Percentiles rank a stretch among this genome's conserved stretches.
Evolutionary conservation across 1,140 invertebrate species (phyloP).

Genomic region (Diabrotica virgifera): DNA sequence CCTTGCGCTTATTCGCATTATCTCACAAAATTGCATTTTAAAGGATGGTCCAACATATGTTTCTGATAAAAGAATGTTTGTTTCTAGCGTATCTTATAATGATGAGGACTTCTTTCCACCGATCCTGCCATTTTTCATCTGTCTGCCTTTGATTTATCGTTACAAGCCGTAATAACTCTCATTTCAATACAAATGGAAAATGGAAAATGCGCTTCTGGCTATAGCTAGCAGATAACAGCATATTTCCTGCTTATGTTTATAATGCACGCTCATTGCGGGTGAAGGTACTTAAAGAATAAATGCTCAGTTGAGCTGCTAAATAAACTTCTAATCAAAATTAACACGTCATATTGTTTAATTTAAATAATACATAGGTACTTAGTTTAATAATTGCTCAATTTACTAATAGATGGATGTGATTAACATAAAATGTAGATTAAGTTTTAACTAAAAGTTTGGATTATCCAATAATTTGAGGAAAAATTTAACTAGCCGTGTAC

Average conservation of each 20-base stretch:
- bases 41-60: constrained; percentile 43
- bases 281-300: no score
- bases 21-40: constrained; percentile 47
- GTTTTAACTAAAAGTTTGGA: no score
- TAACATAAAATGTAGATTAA: no score
- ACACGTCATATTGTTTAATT: no score
- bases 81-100: constrained; percentile 29
- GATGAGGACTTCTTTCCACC: constrained; percentile 17
- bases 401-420: no score
- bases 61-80: constrained; percentile 44
- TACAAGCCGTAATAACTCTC: constrained; percentile 13
- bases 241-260: background rate
- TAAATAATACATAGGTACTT: no score
- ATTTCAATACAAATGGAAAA: background rate
- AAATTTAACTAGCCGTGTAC: no score
- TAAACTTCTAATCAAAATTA: no score
- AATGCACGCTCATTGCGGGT: no score
- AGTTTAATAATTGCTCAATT: no score
- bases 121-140: constrained; percentile 16
- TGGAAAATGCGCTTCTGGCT: background rate
- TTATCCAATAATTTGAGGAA: no score
- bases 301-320: no score
- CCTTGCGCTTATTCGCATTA: constrained; percentile 37
- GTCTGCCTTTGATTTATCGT: constrained; percentile 10
- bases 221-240: background rate